These are phyloP conservation scores for Sinotaia quadrata DNA, from an alignment of 2,888 invertebrate genomes.

Conservation along the genomic window DNA sequence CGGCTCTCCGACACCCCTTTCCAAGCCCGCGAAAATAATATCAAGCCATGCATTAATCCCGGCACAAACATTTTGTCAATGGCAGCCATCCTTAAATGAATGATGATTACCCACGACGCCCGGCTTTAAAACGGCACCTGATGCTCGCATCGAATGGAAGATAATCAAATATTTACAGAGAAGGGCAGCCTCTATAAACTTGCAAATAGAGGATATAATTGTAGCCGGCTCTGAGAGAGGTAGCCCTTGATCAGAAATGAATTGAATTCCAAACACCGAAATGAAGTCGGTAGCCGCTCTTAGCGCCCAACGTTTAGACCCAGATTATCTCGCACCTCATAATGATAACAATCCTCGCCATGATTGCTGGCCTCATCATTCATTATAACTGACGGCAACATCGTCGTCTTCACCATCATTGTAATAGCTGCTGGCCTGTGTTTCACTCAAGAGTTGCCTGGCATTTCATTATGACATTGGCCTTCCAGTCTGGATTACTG, in stretches of 20 bases:
- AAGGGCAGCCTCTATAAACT: conserved; percentile 35
- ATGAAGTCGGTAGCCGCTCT: no score
- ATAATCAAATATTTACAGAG: conserved; percentile 39
- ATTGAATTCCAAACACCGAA: conserved; percentile 29
- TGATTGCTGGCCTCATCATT: no score
- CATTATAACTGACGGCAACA: no score
- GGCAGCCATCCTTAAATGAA: conserved; percentile 31
- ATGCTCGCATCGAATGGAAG: conserved; percentile 27
- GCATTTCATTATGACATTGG: no score
- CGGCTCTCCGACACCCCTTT: neutral
- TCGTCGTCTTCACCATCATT: no score
- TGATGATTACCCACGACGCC: conserved; percentile 31
- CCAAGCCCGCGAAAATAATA: conserved; percentile 23
- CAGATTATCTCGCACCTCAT: no score
- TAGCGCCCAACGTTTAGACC: no score
- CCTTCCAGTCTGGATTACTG: no score
- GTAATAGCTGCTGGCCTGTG: no score
- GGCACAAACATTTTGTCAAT: conserved; percentile 18
- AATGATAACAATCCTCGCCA: no score
- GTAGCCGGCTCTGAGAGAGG: conserved; percentile 15
- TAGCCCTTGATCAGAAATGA: conserved; percentile 33
- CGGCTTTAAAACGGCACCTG: conserved; percentile 27
- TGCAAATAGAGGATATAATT: conserved; percentile 39
- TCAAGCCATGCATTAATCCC: conserved; percentile 24
- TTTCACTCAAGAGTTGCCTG: no score